Evolutionary conservation across 2,797 vertebrate species (phyloP), one percentile per base, ranked within the genome.

Genomic region (Smutsia temminckii): DNA sequence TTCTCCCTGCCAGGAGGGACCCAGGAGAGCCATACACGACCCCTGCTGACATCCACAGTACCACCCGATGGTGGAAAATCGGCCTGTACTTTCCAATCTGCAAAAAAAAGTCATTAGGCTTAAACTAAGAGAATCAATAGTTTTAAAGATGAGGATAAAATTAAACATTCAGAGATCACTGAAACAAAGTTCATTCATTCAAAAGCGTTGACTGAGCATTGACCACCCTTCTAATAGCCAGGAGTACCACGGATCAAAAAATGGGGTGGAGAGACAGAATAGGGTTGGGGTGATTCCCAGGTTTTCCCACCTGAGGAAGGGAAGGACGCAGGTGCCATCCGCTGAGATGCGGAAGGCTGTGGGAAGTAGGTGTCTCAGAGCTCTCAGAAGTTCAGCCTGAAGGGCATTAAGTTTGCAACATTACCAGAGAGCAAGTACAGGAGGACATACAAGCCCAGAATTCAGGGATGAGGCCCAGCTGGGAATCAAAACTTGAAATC

Each of bases 341-440:
- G 20, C 34, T 17, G 17, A 6, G 7, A 68, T 1, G 1, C 42
- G 23, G 3, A 7, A 53, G 51, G 49, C 14, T 46, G 20, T 5
- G 20, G 34, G 27, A 40, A 57, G n/a, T 27, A n/a, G 23, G 5
- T 3, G 14, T 13, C 8, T 5, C 3, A 5, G 37, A 10, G 34
- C 71, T 40, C 11, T 10, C 5, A 20, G 78, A 37, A 37, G 69
- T n/a, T 32, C 55, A 42, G 7, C 1, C 4, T 29, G 16, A 46
- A 63, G 40, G 10, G 11, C 2, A 3, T 9, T 32, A 37, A 6
- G 13, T 29, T 6, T 29, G 16, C 10, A 1, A 10, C 7, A 16
- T 29, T 27, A 4, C 8, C 6, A 37, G 17, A 83, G 25, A 11
- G 37, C 83, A 72, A 64, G 42, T 37, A 25, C n/a, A 85, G 18